Percentiles rank a stretch among this genome's conserved stretches.
Evolutionary conservation across 2,113 vertebrate genomes (phyloP).

Genomic region (Phrynosoma blainvillii): DNA sequence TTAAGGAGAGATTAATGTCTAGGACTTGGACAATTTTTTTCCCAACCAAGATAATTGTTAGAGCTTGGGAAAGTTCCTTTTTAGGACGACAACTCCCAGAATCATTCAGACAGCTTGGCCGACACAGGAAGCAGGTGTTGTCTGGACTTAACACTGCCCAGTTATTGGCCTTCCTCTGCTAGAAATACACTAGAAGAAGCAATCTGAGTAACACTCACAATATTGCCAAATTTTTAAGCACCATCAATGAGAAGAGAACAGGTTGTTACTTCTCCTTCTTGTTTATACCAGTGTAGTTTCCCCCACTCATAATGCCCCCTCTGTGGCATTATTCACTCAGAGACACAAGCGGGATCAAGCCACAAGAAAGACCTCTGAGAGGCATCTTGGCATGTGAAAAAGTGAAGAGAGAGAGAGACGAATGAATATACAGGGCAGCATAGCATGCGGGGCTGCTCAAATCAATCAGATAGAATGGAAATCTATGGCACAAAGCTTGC

Average conservation of each 20-base stretch:
- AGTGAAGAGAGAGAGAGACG: background rate
- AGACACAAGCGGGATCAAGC: background rate
- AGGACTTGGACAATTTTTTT: background rate
- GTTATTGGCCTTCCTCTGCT: background rate
- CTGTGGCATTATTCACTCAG: background rate
- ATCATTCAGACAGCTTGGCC: too few relatives aligned
- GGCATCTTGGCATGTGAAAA: conserved; percentile 12
- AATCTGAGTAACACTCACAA: background rate
- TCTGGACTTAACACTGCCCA: background rate
- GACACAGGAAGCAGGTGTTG: too few relatives aligned
- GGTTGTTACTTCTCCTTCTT: background rate
- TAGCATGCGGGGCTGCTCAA: conserved; percentile 20
- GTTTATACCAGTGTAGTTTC: background rate
- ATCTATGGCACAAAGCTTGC: conserved; percentile 36
- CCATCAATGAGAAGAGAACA: background rate
- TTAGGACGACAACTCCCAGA: background rate
- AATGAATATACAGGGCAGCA: conserved; percentile 11
- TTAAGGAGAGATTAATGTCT: background rate
- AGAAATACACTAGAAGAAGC: background rate
- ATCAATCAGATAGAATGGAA: conserved; percentile 27
- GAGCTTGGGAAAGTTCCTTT: background rate
- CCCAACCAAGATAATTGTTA: too few relatives aligned
- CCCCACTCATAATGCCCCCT: background rate
- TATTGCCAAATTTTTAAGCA: background rate
- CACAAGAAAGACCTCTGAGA: conserved; percentile 18